A percentile compares a stretch with the other conserved stretches of the same genome.
Evolutionary conservation across 2,888 invertebrate genomes (phyloP).

Genomic region (Drosophila rellima): DNA sequence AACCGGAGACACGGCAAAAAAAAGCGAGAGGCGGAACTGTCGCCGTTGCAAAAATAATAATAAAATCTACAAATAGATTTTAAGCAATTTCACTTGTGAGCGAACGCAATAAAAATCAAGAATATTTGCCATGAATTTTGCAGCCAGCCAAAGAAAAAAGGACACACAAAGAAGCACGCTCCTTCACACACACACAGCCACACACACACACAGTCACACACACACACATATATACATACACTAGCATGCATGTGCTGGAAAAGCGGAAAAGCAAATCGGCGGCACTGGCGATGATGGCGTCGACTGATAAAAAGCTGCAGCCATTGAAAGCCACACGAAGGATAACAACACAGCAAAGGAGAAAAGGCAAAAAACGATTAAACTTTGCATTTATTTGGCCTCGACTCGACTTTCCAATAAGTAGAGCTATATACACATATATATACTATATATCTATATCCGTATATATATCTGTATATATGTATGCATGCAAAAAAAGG

Average conservation of each 20-base stretch:
- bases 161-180: conserved; percentile 20
- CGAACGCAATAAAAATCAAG: conserved; percentile 84
- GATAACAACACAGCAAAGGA: conserved; percentile 43
- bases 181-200: conserved; percentile 10
- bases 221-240: conserved; percentile 18
- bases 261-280: conserved; percentile 71
- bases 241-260: conserved; percentile 7
- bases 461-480: conserved; percentile 2
- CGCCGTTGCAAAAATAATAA: conserved; percentile 64
- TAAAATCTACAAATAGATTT: conserved; percentile 77
- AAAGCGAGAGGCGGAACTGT: conserved; percentile 59
- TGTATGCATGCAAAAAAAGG: conserved; percentile 61
- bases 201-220: conserved; percentile 14
- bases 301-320: conserved; percentile 73
- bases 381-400: conserved; percentile 77
- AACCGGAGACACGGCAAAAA: conserved; percentile 20
- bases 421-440: not conserved
- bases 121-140: conserved; percentile 82
- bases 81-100: conserved; percentile 83
- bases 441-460: not conserved
- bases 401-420: conserved; percentile 34
- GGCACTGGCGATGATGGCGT: conserved; percentile 77
- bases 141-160: conserved; percentile 67
- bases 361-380: conserved; percentile 78
- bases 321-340: conserved; percentile 72